A percentile compares a stretch with the other conserved stretches of the same genome.
Evolutionary conservation across 2,888 invertebrate genomes (phyloP).

Genomic region (Petrophora chlorosata): DNA sequence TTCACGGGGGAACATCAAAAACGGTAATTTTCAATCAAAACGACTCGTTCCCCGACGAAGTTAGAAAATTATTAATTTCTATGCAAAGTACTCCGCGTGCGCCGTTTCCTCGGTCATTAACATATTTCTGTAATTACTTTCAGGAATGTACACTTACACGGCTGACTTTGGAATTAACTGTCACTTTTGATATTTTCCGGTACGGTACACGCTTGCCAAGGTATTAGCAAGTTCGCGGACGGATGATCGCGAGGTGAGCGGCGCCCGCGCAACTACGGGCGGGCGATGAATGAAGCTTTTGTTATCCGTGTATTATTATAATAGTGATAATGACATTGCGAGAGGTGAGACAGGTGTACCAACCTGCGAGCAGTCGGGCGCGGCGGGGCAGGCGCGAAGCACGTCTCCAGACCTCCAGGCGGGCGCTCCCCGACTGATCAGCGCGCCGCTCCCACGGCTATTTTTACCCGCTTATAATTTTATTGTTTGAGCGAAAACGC

Average conservation of each 20-base stretch:
- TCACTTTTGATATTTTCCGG: constrained; percentile 14
- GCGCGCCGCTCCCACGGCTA: constrained; percentile 60
- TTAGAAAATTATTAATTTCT: constrained; percentile 42
- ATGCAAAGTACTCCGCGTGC: constrained; percentile 39
- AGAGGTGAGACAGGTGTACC: constrained; percentile 75
- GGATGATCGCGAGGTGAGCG: constrained; percentile 7
- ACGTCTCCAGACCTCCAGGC: constrained; percentile 74
- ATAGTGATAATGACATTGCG: constrained; percentile 80
- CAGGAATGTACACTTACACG: constrained; percentile 31
- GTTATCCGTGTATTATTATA: constrained; percentile 67
- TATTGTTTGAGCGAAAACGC: constrained; percentile 79
- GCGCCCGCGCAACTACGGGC: constrained; percentile 32
- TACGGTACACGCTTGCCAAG: background rate
- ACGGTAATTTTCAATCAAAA: constrained; percentile 40
- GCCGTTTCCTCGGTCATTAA: constrained; percentile 36
- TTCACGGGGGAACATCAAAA: constrained; percentile 40
- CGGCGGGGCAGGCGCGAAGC: constrained; percentile 63
- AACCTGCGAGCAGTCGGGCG: constrained; percentile 70
- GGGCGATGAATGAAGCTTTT: constrained; percentile 62
- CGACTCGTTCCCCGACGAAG: constrained; percentile 37
- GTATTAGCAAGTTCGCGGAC: background rate
- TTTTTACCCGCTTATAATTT: constrained; percentile 82
- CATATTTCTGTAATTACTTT: constrained; percentile 37
- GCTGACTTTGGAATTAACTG: constrained; percentile 16
- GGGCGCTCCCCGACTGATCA: constrained; percentile 58